Conservation (phyloP, 2,113 vertebrate genomes). For the Lasiurus cinereus region DNA sequence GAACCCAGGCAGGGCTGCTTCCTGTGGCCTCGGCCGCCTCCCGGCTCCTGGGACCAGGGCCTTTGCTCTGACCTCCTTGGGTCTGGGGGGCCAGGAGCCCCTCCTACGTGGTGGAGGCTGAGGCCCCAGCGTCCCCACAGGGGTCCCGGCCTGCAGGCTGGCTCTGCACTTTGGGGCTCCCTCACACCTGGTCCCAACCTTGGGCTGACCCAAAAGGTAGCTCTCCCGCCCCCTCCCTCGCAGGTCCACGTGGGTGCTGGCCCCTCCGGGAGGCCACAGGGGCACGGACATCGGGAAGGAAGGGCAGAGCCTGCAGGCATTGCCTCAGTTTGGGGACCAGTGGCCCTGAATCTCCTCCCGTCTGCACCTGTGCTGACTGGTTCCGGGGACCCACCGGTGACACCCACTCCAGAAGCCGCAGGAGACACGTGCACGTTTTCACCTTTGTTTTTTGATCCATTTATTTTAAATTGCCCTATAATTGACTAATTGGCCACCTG, state of each 20-base stretch:
- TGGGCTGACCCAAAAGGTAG: background rate
- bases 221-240: background rate
- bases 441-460: slow-evolving; percentile 23
- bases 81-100: background rate
- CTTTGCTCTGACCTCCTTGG: background rate
- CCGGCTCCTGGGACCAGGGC: background rate
- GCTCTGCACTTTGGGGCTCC: background rate
- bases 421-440: background rate
- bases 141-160: accelerated
- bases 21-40: background rate
- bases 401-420: accelerated
- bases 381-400: accelerated
- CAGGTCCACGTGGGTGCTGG: accelerated
- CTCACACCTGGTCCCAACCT: background rate
- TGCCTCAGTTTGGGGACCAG: background rate
- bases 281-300: background rate
- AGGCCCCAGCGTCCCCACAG: background rate
- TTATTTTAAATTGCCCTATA: slow-evolving; percentile 43
- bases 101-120: background rate
- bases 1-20: background rate
- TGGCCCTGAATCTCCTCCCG: background rate
- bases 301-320: background rate
- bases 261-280: background rate
- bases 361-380: background rate
- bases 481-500: slow-evolving; percentile 59